Base-by-base conservation (phyloP, 2,113 vertebrate genomes). In the Entomyzon cyanotis region DNA sequence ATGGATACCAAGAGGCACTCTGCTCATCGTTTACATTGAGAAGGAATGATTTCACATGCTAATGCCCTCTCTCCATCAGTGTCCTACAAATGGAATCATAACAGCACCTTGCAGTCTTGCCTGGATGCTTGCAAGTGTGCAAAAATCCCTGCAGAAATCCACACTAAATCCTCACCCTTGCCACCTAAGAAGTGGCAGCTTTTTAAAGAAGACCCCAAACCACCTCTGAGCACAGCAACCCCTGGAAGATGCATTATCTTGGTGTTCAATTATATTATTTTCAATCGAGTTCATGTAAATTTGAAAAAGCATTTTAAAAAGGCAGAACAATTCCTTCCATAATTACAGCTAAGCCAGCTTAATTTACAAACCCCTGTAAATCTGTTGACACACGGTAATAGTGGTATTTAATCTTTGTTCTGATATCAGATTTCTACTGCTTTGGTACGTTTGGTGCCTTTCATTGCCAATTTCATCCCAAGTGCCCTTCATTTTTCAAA, bases 41-140 rank as follows among this genome's bases (percentile, higher is more conserved):
- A 69, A 84, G 14, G 41, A 94, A 84, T 62, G 84, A 93, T 85
- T 91, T 84, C 73, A 94, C 68, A 58, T 85, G 68, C 15, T 90
- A 89, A 94, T 76, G 37, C 15, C 52, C 70, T 93, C 62, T 86
- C 30, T 78, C 58, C 37, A 42, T 82, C 84, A 81, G 30, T 58
- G 69, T 65, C 37, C 67, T 86, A 86, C 64, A 93, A 90, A 91
- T 73, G 73, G 74, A 95, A 31, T 60, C 82, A 35, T 50, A 92
- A 85, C 75, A 85, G 56, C 49, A 59, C 37, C 91, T 63, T 91
- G 41, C 37, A 55, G 39, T 37, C 55, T 94, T 82, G 39, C 62
- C 75, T 78, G 63, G 35, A 31, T 88, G 56, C 37, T 88, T 81
- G 50, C 50, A 75, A 46, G 39, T 63, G 28, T 47, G 28, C 50